Evolutionary conservation across 2,888 invertebrate genomes (phyloP).

Genomic region (Drosophila atripex): DNA sequence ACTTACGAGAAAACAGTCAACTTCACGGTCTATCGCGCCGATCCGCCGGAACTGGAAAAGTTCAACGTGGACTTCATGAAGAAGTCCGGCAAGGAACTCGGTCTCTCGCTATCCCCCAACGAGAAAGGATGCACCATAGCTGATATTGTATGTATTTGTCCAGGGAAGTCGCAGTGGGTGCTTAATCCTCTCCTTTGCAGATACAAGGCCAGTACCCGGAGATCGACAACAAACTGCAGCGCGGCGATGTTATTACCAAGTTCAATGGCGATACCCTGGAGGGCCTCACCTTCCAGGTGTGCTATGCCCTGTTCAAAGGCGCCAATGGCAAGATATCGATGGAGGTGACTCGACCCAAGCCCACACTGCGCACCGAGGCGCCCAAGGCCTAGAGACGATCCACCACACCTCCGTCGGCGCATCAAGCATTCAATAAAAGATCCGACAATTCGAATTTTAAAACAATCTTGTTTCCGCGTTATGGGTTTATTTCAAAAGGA

Average conservation of each 20-base stretch:
- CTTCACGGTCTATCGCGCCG: conserved; percentile 92
- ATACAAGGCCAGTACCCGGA: conserved; percentile 94
- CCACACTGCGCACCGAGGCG: conserved; percentile 80
- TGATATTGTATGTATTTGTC: conserved; percentile 90
- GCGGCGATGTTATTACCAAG: conserved; percentile 94
- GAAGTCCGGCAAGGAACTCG: conserved; percentile 94
- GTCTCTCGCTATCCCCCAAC: conserved; percentile 93
- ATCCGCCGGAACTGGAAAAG: conserved; percentile 89
- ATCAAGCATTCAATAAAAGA: conserved; percentile 52
- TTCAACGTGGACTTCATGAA: conserved; percentile 93
- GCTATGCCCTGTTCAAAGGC: conserved; percentile 95
- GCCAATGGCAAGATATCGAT: conserved; percentile 92
- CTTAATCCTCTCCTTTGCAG: conserved; percentile 84
- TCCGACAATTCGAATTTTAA: conserved; percentile 63
- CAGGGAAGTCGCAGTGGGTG: no score
- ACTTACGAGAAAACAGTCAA: conserved; percentile 91
- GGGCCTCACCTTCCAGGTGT: conserved; percentile 91
- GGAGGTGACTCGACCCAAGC: conserved; percentile 94
- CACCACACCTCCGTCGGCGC: conserved; percentile 7
- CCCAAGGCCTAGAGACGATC: conserved; percentile 59
- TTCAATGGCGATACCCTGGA: conserved; percentile 95
- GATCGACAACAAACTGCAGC: conserved; percentile 93
- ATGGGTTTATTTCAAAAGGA: conserved; percentile 59
- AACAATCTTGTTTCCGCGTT: conserved; percentile 68
- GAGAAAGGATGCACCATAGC: conserved; percentile 95